Base-by-base conservation (phyloP, 2,888 invertebrate genomes). In the Stramonita haemastoma region DNA sequence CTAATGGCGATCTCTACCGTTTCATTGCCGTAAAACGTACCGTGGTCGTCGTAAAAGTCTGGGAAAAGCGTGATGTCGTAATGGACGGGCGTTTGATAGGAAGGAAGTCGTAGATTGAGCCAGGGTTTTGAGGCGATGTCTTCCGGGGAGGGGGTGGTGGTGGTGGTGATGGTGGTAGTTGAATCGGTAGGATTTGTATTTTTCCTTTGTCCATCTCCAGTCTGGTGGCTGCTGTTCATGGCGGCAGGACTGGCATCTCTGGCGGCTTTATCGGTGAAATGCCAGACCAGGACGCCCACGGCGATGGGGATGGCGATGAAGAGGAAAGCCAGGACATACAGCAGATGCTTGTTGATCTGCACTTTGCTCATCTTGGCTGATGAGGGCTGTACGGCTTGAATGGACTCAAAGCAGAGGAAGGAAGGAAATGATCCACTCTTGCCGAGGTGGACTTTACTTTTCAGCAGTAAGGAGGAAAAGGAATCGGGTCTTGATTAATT, bases 41-140 rank as follows among this genome's bases (percentile, higher is more conserved):
- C 94, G 87, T 93, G 94, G 90, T 97, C 97, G 93, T 96, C 94
- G 91, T 96, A 95, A 91, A 97, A 96, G 93, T 98, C 96, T 0
- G 98, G 98, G 94, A 97, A 96, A 66, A 98, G 95, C 87, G 96
- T 96, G 6, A 98, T 96, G 93, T 97, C 97, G 95, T 98, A 98
- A 91, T 97, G 96, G 32, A 95, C 93, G 0, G 98, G 98, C 60
- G 96, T 94, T 0, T 97, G 96, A 79, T 96, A 95, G 70, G 95
- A 96, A 0, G 97, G 97, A 22, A 98, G 96, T 81, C 97, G 97
- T 92, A 97, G 96, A 89, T 96, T 92, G 66, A 91, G 91, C 95
- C 95, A 95, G 0, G 94, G 94, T 66, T 89, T 89, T 0, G 70
- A 79, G 6, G 66, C 77, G 13, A 91, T 70, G 89, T 93, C 93